Base-by-base conservation (phyloP, 2,888 invertebrate species). In the Spicauda simplicius region DNA sequence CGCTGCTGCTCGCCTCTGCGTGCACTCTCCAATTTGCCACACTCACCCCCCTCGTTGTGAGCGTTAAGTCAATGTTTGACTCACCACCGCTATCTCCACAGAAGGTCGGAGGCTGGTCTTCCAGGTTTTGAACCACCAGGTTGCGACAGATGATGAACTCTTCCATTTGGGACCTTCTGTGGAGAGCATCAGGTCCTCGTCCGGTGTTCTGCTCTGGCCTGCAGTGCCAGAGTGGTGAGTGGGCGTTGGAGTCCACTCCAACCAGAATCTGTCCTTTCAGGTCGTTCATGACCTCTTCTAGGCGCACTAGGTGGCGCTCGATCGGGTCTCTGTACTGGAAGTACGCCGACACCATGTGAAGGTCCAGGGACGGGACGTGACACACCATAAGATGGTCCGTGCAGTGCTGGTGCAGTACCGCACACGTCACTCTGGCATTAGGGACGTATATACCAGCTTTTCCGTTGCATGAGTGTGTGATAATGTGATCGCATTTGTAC, bases 171-270 rank as follows among this genome's bases (percentile, higher is more conserved):
- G 76, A 1, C 11, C 68, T 58, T 5, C 71, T 33, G 41, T 69
- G 52, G 2, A 55, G 60, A 0, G 64, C 16, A 7, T 70, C 71
- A 0, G 61, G 64, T 6, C 72, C 72, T 0, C 68, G 11, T 1
- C 71, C 72, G 4, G 14, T 2, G 12, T 45, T 66, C 14, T 70
- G 73, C 0, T 41, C 33, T 1, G 10, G 37, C 8, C 33, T 19
- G 12, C 71, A 70, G 59, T 53, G 52, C 72, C 73, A 73, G 30
- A 70, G 14, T 1, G 73, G 73, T 0, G 77, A 80, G 62, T 79
- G 77, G 0, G 79, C 72, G 30, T 80, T 80, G 6, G 55, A 54
- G 63, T 80, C 80, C 0, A 70, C 69, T 0, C 75, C 72, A 0
- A 79, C 52, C 0, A 79, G 6, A 0, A 78, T 0, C 12, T 33